Conservation (phyloP, 2,113 vertebrate genomes). For the Burhinus bistriatus region DNA sequence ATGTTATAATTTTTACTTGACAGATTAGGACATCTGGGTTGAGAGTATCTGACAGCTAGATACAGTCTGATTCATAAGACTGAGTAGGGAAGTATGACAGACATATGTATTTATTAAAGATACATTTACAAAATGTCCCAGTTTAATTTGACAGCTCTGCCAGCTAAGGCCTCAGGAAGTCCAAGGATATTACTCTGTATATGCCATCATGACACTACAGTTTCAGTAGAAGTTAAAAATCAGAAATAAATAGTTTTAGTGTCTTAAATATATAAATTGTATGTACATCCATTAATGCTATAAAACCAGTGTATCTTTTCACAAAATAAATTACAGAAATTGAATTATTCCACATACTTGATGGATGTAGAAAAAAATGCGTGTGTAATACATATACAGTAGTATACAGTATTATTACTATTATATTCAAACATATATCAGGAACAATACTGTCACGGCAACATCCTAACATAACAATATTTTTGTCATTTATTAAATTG, state of each 20-base stretch:
- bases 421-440: not conserved
- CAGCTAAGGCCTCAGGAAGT: conserved; percentile 3
- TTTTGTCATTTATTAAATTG: not conserved
- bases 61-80: conserved; percentile 50
- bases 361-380: not conserved
- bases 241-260: not conserved
- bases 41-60: conserved; percentile 42
- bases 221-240: not conserved
- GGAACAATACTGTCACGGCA: not conserved
- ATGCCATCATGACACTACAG: not conserved
- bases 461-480: not conserved
- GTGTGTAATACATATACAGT: not conserved
- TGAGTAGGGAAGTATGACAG: conserved; percentile 50
- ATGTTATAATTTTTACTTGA: conserved; percentile 53
- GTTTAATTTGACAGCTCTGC: conserved; percentile 45
- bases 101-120: conserved; percentile 61
- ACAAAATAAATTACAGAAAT: not conserved
- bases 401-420: not conserved
- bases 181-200: not conserved
- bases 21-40: conserved; percentile 46
- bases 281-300: not conserved
- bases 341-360: not conserved
- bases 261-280: not conserved
- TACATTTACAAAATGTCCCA: not conserved
- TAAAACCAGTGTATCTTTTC: not conserved